Conservation (phyloP, 2,888 invertebrate genomes). For the Neocrepidodera transversa region DNA sequence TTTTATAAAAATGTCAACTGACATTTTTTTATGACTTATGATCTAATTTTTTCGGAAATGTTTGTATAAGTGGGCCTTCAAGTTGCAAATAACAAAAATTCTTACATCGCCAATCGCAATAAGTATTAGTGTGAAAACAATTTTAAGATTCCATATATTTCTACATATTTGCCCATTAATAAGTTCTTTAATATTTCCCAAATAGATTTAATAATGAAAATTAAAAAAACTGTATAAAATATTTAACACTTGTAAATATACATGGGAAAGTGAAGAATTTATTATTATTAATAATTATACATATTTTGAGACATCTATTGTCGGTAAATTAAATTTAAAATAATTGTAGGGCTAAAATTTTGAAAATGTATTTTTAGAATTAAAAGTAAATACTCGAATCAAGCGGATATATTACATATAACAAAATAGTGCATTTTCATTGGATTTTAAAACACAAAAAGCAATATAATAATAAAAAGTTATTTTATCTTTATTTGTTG, state of each 20-base stretch:
- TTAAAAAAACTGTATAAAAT: neutral
- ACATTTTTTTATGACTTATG: conserved; percentile 15
- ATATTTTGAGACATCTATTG: conserved; percentile 46
- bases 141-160: conserved; percentile 28
- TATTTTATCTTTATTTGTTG: too few species aligned
- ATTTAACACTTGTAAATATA: neutral
- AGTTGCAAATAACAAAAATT: conserved; percentile 29
- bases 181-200: conserved; percentile 1
- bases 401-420: conserved; percentile 42
- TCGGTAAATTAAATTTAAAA: conserved; percentile 43
- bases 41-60: conserved; percentile 18
- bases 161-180: conserved; percentile 23
- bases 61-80: conserved; percentile 31
- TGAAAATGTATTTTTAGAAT: conserved; percentile 46
- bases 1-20: too few species aligned
- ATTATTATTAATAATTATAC: conserved; percentile 33
- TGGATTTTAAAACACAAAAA: too few species aligned
- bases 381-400: conserved; percentile 44
- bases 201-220: neutral
- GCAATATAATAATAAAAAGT: too few species aligned
- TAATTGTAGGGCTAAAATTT: conserved; percentile 44
- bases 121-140: conserved; percentile 50
- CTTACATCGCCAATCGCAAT: conserved; percentile 53
- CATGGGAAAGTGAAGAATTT: conserved; percentile 11
- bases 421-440: neutral